phyloP scores from a whole-genome alignment of 2,113 vertebrate species.

The Oriolus oriolus region DNA sequence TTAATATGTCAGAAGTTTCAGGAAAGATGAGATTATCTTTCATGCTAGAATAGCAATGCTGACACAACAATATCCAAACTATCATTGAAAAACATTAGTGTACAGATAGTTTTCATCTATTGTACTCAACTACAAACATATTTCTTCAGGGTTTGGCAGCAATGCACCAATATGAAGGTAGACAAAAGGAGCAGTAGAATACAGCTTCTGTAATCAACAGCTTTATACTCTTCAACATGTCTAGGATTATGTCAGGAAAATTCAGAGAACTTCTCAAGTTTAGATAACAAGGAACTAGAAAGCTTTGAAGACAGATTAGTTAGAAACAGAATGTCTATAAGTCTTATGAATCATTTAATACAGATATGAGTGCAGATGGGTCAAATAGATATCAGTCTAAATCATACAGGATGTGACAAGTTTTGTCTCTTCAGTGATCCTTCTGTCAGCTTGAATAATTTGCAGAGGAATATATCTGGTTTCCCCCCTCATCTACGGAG shows the following conservation, averaged over 20 bases:
- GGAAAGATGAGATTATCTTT: constrained; percentile 17
- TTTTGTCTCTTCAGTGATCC: constrained; percentile 48
- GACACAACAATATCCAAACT: constrained; percentile 22
- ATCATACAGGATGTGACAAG: constrained; percentile 25
- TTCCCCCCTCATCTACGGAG: not conserved
- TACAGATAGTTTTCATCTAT: not conserved
- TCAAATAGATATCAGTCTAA: constrained; percentile 29
- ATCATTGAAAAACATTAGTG: not conserved
- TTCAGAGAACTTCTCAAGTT: not conserved
- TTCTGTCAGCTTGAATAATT: constrained; percentile 49
- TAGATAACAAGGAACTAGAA: constrained; percentile 15
- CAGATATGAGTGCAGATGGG: constrained; percentile 6
- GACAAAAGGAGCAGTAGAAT: not conserved
- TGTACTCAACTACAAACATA: not conserved
- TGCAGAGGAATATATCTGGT: constrained; percentile 23
- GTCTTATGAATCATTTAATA: constrained; percentile 19
- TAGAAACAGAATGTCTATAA: constrained; percentile 13
- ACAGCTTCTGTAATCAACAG: constrained; percentile 1
- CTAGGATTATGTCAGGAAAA: constrained; percentile 16
- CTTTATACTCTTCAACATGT: constrained; percentile 8
- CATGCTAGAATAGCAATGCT: constrained; percentile 10
- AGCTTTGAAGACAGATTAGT: constrained; percentile 40
- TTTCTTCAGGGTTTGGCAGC: not conserved
- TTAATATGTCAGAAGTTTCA: not conserved
- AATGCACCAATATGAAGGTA: not conserved